Conservation (phyloP, 2,797 vertebrate genomes). For the Odontamblyopus lacepedii region DNA sequence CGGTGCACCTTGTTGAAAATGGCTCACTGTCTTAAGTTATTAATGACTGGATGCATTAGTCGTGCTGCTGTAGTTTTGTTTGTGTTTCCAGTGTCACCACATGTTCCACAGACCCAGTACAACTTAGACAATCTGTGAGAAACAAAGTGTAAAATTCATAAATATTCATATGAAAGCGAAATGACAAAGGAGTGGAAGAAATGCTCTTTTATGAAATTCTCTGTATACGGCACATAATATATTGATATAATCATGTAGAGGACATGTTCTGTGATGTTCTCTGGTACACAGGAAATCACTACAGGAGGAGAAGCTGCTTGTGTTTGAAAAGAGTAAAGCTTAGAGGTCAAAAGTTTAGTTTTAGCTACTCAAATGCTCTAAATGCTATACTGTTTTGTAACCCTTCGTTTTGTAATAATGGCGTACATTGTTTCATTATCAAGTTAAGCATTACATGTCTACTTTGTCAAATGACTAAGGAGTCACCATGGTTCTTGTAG, state of each 20-base stretch:
- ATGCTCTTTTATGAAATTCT: background rate
- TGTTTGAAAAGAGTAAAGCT: background rate
- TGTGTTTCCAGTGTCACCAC: conserved; percentile 29
- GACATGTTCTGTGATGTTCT: background rate
- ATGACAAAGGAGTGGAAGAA: conserved; percentile 14
- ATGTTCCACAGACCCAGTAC: background rate
- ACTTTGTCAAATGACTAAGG: background rate
- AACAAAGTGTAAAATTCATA: conserved; percentile 32
- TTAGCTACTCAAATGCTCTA: background rate
- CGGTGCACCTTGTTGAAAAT: conserved; percentile 45
- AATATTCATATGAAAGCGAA: conserved; percentile 27
- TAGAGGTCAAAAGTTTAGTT: background rate
- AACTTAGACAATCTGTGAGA: conserved; percentile 7
- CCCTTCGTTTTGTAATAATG: background rate
- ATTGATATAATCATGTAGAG: background rate
- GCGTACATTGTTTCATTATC: background rate
- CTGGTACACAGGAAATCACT: background rate
- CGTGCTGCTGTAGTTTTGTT: conserved; percentile 28
- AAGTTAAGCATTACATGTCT: background rate
- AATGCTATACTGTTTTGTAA: background rate
- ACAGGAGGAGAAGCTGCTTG: background rate
- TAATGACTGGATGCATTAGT: conserved; percentile 67
- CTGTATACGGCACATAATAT: conserved; percentile 2
- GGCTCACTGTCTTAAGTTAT: conserved; percentile 66
- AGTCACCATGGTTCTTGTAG: background rate